Base-by-base conservation (phyloP, 2,113 vertebrate genomes). In the Cyprinodon tularosa region DNA sequence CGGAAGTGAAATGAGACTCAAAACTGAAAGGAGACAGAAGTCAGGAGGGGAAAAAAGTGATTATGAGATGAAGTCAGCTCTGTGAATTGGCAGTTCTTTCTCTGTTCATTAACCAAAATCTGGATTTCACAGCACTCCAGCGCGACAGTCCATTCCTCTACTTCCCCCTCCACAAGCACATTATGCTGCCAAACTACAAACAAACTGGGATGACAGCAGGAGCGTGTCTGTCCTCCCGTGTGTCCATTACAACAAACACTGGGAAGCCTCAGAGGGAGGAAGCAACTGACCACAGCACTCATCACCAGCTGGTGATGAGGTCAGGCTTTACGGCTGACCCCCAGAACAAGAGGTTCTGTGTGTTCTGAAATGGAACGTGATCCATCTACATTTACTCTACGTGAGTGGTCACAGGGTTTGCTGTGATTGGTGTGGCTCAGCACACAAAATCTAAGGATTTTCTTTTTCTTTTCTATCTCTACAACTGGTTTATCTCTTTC, bases 21-120 rank as follows among this genome's bases (percentile, higher is more conserved):
- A 65, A 68, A 68, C 66, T 15, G 29, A 67, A 74, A 64, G 68
- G 70, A 71, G 70, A 81, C 67, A 79, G 60, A 77, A 71, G 71
- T 81, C 66, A 68, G 62, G 17, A 44, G 72, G 47, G 59, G 4
- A 76, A 44, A 68, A 62, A 57, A 62, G 73, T 80, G 83, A 89
- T 93, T 92, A 92, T 87, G 80, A 77, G 77, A 84, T 74, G 86
- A 92, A 81, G 60, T 84, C 85, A 83, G 86, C 68, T 85, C 86
- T 81, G 68, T 65, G 74, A 86, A 75, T 88, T 91, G 90, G 90
- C 92, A 82, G 76, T 22, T 50, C 68, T 84, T 57, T 72, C 80
- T 39, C 62, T 81, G 71, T 84, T 93, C 83, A 91, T 93, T 93
- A 93, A 90, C 72, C 80, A 85, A 87, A 90, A 83, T 84, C 89